These are phyloP conservation scores for Clytia hemisphaerica DNA, from an alignment of 30 jellyfish, hydroid and myxozoan genomes.

Conservation along the genomic window DNA sequence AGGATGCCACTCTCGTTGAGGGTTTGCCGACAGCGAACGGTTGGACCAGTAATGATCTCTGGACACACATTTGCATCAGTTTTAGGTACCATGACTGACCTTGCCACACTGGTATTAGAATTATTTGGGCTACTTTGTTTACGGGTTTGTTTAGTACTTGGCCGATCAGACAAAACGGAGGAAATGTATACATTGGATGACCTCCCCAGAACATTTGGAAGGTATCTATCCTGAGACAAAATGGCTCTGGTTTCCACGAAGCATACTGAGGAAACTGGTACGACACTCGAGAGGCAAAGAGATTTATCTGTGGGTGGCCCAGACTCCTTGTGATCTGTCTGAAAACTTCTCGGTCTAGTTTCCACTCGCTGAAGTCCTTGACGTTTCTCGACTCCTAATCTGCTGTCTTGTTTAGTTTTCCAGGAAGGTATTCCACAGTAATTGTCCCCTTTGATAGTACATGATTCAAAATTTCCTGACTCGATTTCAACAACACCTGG, in stretches of 20 bases:
- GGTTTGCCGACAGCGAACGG: too few relatives aligned
- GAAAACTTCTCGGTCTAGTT: neutral
- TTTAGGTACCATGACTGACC: conserved; percentile 16
- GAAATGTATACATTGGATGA: neutral
- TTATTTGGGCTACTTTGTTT: neutral
- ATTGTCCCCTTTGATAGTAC: conserved; percentile 10
- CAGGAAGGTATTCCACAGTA: too few relatives aligned
- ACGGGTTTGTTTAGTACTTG: neutral
- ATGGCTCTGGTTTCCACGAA: conserved; percentile 6
- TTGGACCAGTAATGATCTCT: neutral
- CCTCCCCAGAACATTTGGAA: neutral
- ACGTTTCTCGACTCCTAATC: too few relatives aligned
- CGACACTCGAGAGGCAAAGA: conserved; percentile 15
- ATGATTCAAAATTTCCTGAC: neutral
- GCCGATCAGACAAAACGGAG: conserved; percentile 13
- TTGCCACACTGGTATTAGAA: conserved; percentile 7
- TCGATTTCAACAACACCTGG: neutral
- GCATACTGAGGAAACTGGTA: conserved; percentile 2
- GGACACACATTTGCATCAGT: conserved; percentile 1
- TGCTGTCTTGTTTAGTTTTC: neutral
- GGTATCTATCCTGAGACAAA: neutral
- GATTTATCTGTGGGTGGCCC: conserved; percentile 19
- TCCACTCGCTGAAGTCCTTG: too few relatives aligned
- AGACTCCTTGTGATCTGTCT: neutral
- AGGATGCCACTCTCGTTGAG: too few relatives aligned